Percentiles rank a stretch among this genome's conserved stretches.
Evolutionary conservation across 2,888 invertebrate species (phyloP).

Genomic region (Eremobia ochroleuca): DNA sequence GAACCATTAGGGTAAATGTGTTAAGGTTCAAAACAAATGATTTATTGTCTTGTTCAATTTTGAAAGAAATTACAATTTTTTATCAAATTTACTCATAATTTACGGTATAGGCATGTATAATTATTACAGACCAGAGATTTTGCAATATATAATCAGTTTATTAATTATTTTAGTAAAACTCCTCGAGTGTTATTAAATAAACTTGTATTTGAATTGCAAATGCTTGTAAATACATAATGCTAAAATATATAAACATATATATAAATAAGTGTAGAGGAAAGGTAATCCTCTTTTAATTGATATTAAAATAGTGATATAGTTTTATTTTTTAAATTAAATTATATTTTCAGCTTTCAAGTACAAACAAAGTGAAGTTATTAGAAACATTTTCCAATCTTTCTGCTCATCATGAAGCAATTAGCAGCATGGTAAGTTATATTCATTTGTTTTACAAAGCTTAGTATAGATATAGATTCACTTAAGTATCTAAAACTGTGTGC

Average conservation of each 20-base stretch:
- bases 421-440: slow-evolving; percentile 86
- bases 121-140: not conserved
- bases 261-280: too few relatives aligned
- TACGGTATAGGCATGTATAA: not conserved
- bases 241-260: too few relatives aligned
- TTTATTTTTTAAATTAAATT: not conserved
- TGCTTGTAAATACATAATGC: too few relatives aligned
- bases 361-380: slow-evolving; percentile 36
- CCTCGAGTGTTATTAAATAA: not conserved
- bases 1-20: slow-evolving; percentile 1
- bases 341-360: slow-evolving; percentile 56
- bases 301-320: not conserved
- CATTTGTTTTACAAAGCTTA: not conserved
- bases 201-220: not conserved
- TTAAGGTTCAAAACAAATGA: not conserved
- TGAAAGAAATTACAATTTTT: not conserved
- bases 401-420: slow-evolving; percentile 83
- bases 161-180: not conserved
- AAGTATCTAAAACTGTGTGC: not conserved
- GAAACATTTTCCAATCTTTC: slow-evolving; percentile 32
- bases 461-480: not conserved
- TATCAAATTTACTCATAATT: not conserved
- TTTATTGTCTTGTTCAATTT: not conserved
- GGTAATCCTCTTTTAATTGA: too few relatives aligned
- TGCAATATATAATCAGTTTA: not conserved